phyloP scores from a whole-genome alignment of 2,888 invertebrate species.

The Nineta flava region DNA sequence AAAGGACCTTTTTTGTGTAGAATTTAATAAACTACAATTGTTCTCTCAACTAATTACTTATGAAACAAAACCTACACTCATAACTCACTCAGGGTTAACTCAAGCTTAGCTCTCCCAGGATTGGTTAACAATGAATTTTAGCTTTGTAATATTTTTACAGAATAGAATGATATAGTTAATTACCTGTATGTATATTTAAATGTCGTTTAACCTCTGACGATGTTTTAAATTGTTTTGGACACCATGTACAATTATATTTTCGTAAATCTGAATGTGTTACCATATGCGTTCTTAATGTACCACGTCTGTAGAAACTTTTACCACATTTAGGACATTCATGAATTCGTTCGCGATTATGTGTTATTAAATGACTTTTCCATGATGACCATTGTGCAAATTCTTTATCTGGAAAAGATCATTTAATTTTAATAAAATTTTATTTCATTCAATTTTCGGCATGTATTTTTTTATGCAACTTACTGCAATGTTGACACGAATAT shows the following conservation, averaged over 20 bases:
- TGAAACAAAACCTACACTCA: too few relatives aligned
- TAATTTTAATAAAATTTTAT: background rate
- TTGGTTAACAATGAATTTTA: too few relatives aligned
- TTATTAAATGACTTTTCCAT: conserved; percentile 15
- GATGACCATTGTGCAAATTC: conserved; percentile 16
- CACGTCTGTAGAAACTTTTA: conserved; percentile 14
- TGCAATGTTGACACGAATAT: conserved; percentile 15
- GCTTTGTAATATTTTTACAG: too few relatives aligned
- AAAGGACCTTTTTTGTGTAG: too few relatives aligned
- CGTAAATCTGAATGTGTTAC: conserved; percentile 13
- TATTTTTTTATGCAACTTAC: conserved; percentile 2
- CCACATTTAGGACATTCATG: conserved; percentile 16
- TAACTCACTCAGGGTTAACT: too few relatives aligned
- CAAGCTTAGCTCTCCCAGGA: too few relatives aligned
- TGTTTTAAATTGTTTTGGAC: conserved; percentile 15
- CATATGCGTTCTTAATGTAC: conserved; percentile 15
- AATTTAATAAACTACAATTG: too few relatives aligned
- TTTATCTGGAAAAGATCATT: background rate
- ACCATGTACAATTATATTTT: conserved; percentile 15
- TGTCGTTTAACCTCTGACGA: conserved; percentile 17
- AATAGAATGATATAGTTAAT: background rate
- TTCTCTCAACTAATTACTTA: too few relatives aligned
- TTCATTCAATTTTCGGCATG: too few relatives aligned
- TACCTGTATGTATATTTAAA: conserved; percentile 16
- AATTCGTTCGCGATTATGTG: conserved; percentile 13